Percentiles rank a stretch among this genome's conserved stretches.
These are phyloP conservation scores for Tragelaphus buxtoni DNA, from an alignment of 2,113 vertebrate genomes.

Conservation along the genomic window DNA sequence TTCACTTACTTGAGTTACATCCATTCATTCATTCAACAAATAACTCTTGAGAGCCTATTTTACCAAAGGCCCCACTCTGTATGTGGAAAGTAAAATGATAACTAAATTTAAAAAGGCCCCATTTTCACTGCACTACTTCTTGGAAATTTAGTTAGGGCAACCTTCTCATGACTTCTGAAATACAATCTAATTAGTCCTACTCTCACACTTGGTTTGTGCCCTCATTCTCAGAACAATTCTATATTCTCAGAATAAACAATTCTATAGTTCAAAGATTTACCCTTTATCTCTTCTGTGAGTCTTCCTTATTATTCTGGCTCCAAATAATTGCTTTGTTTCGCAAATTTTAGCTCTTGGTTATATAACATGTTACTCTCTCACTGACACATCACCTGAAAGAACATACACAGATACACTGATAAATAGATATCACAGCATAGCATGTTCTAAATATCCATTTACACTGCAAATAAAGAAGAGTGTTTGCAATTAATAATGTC, in stretches of 20 bases:
- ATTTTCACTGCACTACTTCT: background rate
- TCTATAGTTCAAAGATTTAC: background rate
- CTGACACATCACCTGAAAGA: background rate
- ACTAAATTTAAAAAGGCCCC: background rate
- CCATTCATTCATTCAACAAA: background rate
- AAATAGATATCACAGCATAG: background rate
- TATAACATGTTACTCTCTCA: background rate
- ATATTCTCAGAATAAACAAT: background rate
- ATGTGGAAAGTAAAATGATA: background rate
- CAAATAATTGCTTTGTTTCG: background rate
- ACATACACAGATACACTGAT: background rate
- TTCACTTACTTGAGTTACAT: background rate
- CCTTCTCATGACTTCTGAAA: background rate
- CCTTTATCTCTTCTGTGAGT: background rate
- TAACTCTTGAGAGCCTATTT: background rate
- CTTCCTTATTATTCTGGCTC: background rate
- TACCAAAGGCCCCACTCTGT: background rate
- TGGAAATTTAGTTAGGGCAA: background rate
- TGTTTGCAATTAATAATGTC: background rate
- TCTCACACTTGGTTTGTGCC: background rate
- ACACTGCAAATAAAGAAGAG: background rate
- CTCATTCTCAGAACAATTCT: background rate
- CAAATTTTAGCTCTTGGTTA: background rate
- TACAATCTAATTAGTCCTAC: background rate
- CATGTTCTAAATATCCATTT: background rate